phyloP scores from a whole-genome alignment of 23 tunicate species.

The Styela plicata region DNA sequence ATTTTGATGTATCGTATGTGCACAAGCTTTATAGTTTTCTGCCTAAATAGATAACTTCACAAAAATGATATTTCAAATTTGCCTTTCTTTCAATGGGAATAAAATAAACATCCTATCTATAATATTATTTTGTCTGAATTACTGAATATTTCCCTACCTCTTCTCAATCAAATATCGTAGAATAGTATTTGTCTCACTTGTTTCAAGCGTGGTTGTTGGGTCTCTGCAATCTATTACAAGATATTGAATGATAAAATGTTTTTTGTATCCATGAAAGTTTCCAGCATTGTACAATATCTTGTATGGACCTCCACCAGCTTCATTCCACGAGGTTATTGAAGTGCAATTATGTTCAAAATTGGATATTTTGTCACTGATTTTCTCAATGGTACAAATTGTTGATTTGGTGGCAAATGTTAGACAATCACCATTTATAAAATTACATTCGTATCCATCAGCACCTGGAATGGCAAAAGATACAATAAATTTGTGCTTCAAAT shows the following conservation, averaged over 20 bases:
- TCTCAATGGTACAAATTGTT: background rate
- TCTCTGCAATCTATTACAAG: background rate
- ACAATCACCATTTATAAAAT: background rate
- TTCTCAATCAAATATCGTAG: too few species aligned
- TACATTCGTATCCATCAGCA: background rate
- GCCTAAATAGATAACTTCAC: too few species aligned
- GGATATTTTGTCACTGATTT: background rate
- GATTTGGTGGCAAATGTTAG: background rate
- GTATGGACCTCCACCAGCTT: background rate
- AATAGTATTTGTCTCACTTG: background rate
- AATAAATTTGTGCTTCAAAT: too few species aligned
- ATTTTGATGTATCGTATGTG: too few species aligned
- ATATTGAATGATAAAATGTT: background rate
- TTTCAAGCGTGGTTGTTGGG: background rate
- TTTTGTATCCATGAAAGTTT: background rate
- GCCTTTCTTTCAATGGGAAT: too few species aligned
- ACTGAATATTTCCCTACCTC: too few species aligned
- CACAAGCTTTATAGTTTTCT: too few species aligned
- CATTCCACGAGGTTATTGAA: background rate
- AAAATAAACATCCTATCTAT: too few species aligned
- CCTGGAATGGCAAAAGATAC: too few species aligned
- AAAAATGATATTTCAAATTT: too few species aligned
- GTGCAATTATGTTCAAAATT: background rate
- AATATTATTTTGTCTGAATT: too few species aligned
- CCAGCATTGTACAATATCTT: background rate